A percentile compares a stretch with the other conserved stretches of the same genome.
Conservation (phyloP, 2,113 vertebrate genomes). For the Ovis canadensis region DNA sequence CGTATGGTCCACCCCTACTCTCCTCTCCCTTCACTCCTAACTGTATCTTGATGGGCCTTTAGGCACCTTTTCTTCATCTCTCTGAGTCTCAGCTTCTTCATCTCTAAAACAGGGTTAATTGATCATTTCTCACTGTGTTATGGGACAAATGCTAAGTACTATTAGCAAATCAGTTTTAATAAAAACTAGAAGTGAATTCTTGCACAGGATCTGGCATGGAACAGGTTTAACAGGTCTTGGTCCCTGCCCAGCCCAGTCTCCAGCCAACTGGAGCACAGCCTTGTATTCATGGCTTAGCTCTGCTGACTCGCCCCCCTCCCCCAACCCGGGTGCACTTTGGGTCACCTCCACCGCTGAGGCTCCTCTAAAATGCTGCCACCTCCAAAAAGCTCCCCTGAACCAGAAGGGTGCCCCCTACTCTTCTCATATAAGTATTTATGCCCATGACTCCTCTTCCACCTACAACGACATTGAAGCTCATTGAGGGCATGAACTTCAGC, state of each 20-base stretch:
- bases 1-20: rapidly evolving
- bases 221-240: not conserved
- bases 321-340: not conserved
- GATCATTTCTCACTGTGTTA: not conserved
- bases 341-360: not conserved
- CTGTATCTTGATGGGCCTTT: not conserved
- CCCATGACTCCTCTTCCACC: not conserved
- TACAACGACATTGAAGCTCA: not conserved
- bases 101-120: not conserved
- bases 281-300: not conserved
- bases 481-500: not conserved
- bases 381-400: not conserved
- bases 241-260: too few relatives aligned
- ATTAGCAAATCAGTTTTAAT: not conserved
- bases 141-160: not conserved
- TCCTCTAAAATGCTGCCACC: not conserved
- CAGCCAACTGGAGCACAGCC: not conserved
- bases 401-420: not conserved
- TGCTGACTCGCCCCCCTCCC: not conserved
- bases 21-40: not conserved
- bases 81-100: not conserved
- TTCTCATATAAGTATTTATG: not conserved
- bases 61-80: not conserved
- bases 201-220: not conserved
- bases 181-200: not conserved